phyloP scores from a whole-genome alignment of 2,797 vertebrate genomes.

The Chaenodraco wilsoni region DNA sequence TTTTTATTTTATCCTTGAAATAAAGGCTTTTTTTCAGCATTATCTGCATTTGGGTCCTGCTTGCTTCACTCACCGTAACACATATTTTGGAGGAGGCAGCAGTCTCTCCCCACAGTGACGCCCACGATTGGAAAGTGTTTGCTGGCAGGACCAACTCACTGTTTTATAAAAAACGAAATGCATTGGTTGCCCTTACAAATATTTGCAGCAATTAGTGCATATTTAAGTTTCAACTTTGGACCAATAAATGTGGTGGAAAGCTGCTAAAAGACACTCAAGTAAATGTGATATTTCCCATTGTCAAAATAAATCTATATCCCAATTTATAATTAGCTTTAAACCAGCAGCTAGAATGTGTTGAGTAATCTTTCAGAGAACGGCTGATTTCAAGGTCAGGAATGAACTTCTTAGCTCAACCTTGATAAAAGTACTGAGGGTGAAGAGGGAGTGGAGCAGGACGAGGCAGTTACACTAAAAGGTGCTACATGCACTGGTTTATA shows the following conservation, averaged over 20 bases:
- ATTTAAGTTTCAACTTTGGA: neutral
- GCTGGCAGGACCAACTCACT: neutral
- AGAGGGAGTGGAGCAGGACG: neutral
- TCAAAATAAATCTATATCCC: neutral
- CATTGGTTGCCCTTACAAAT: conserved; percentile 1
- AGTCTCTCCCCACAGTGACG: conserved; percentile 8
- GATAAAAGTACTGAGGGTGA: neutral
- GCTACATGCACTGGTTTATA: neutral
- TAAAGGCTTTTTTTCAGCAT: no score
- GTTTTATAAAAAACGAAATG: conserved; percentile 5
- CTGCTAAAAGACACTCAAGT: neutral
- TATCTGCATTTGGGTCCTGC: no score
- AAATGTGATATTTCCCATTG: neutral
- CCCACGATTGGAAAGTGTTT: conserved; percentile 9
- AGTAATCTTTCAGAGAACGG: neutral
- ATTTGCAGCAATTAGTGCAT: neutral
- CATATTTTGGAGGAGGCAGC: conserved; percentile 12
- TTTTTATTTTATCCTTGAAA: no score
- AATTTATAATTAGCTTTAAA: neutral
- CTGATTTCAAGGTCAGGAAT: neutral
- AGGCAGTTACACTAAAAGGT: neutral
- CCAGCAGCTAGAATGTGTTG: neutral
- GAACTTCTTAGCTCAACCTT: neutral
- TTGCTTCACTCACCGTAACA: no score
- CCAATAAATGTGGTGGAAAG: neutral